These are phyloP conservation scores for Sycophila texana DNA, from an alignment of 2,888 invertebrate species.

Conservation along the genomic window DNA sequence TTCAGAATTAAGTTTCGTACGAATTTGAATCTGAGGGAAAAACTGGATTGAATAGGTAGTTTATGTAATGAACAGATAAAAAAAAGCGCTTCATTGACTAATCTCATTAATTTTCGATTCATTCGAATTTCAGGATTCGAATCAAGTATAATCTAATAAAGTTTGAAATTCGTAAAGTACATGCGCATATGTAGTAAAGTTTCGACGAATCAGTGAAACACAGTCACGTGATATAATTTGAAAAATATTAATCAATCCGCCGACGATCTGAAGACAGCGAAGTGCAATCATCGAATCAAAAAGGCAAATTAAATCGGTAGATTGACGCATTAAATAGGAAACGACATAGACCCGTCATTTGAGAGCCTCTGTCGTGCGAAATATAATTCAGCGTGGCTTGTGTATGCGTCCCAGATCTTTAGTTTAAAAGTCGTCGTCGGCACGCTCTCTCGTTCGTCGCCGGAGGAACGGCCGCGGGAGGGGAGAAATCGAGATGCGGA, in stretches of 20 bases:
- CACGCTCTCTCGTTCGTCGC: slow-evolving; percentile 42
- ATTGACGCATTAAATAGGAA: slow-evolving; percentile 28
- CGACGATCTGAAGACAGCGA: background rate
- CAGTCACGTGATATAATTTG: too few relatives aligned
- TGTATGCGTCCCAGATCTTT: slow-evolving; percentile 57
- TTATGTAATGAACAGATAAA: too few relatives aligned
- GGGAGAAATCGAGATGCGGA: slow-evolving; percentile 48
- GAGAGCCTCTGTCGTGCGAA: slow-evolving; percentile 53
- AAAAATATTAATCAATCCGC: background rate
- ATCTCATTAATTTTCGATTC: too few relatives aligned
- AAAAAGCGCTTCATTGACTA: too few relatives aligned
- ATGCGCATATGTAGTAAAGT: too few relatives aligned
- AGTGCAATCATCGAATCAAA: background rate
- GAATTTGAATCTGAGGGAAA: too few relatives aligned
- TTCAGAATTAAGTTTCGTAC: too few relatives aligned
- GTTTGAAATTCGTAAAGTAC: too few relatives aligned
- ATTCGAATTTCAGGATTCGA: too few relatives aligned
- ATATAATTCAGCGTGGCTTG: slow-evolving; percentile 59
- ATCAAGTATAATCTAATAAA: too few relatives aligned
- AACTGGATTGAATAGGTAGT: too few relatives aligned
- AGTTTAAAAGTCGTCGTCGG: slow-evolving; percentile 54
- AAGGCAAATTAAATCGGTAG: background rate
- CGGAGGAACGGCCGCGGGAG: slow-evolving; percentile 4
- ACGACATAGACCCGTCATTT: slow-evolving; percentile 40
- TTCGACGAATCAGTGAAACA: too few relatives aligned